Percentiles rank a stretch among this genome's conserved stretches.
These are phyloP conservation scores for Anticlea derivata DNA, from an alignment of 2,888 invertebrate species.

Conservation along the genomic window DNA sequence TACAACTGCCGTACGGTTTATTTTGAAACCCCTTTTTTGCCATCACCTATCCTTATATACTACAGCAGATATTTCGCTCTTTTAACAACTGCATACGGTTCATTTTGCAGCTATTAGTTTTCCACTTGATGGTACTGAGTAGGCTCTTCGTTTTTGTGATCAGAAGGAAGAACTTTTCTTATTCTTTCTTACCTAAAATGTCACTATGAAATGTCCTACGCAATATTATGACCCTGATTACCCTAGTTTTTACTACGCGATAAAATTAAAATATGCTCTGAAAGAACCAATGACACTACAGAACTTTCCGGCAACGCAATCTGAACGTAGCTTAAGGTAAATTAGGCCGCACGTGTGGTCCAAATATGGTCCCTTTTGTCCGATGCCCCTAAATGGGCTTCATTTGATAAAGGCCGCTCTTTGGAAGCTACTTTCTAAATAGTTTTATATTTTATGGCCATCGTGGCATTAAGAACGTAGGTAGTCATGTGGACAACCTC, in stretches of 20 bases:
- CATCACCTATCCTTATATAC: no score
- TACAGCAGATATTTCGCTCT: no score
- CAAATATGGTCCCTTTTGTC: slow-evolving; percentile 22
- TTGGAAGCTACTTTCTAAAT: slow-evolving; percentile 23
- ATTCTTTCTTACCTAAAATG: slow-evolving; percentile 5
- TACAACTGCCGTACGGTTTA: background rate
- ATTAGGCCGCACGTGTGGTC: slow-evolving; percentile 37
- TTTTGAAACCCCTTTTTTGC: no score
- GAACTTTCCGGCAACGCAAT: slow-evolving; percentile 19
- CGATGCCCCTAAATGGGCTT: slow-evolving; percentile 13
- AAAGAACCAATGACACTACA: no score
- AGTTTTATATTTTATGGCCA: slow-evolving; percentile 3
- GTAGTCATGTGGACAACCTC: no score
- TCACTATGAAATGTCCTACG: slow-evolving; percentile 16
- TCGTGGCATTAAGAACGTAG: no score
- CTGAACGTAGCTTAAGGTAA: slow-evolving; percentile 27
- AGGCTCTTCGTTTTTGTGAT: no score
- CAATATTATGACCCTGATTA: slow-evolving; percentile 22
- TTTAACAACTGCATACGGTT: background rate
- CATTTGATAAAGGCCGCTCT: slow-evolving; percentile 9
- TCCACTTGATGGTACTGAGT: no score
- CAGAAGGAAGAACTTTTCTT: slow-evolving; percentile 5
- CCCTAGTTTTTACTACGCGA: slow-evolving; percentile 10
- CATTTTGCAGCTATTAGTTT: slow-evolving; percentile 7
- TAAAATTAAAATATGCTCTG: no score